A percentile compares a stretch with the other conserved stretches of the same genome.
These are phyloP conservation scores for Hormaphis cornu DNA, from an alignment of 1,140 invertebrate genomes.

Conservation along the genomic window DNA sequence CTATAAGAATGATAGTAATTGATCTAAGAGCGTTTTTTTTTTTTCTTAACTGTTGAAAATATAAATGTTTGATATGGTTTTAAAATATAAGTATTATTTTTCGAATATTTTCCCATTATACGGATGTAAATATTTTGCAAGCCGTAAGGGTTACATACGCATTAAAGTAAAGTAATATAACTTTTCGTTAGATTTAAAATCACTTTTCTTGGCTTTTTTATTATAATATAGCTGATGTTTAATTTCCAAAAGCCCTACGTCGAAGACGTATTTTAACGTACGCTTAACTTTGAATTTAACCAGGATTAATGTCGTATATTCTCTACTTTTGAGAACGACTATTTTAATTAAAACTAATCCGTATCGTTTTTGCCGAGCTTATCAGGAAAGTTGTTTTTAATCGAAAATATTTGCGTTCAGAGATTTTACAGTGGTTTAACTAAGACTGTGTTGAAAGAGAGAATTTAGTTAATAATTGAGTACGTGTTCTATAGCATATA, in stretches of 20 bases:
- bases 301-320: not conserved
- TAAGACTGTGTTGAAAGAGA: not conserved
- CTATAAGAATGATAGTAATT: too few relatives aligned
- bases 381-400: constrained; percentile 16
- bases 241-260: not conserved
- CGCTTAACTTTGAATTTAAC: not conserved
- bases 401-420: not conserved
- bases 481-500: too few relatives aligned
- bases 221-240: not conserved
- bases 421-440: not conserved
- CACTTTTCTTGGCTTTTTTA: constrained; percentile 1
- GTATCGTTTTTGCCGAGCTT: constrained; percentile 4
- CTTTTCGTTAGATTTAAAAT: not conserved
- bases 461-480: not conserved
- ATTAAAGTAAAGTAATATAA: not conserved
- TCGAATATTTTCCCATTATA: too few relatives aligned
- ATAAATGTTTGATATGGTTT: too few relatives aligned
- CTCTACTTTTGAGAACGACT: constrained; percentile 16
- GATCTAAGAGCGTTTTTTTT: too few relatives aligned
- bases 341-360: constrained; percentile 26
- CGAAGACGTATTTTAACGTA: not conserved
- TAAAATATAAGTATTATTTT: too few relatives aligned
- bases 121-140: too few relatives aligned
- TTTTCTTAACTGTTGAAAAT: too few relatives aligned
- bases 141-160: not conserved